These are phyloP conservation scores for Tribolium madens DNA, from an alignment of 1,140 invertebrate species.

Conservation along the genomic window DNA sequence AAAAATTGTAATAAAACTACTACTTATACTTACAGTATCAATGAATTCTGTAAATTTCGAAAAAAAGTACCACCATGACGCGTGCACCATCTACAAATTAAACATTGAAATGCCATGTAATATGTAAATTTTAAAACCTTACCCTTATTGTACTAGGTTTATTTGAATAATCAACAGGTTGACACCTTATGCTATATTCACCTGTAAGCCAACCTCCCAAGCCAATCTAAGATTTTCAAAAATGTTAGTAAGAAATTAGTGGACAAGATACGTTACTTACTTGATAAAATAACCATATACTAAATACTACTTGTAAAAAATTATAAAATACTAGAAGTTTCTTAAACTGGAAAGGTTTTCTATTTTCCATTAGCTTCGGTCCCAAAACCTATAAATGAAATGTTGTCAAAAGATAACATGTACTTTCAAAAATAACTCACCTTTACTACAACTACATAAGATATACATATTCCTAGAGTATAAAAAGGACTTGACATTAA, in stretches of 20 bases:
- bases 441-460: slow-evolving; percentile 83
- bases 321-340: slow-evolving; percentile 78
- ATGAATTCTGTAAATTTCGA: slow-evolving; percentile 97
- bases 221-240: slow-evolving; percentile 81
- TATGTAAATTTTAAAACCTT: slow-evolving; percentile 61
- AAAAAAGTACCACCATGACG: slow-evolving; percentile 97
- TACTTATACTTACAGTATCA: slow-evolving; percentile 87
- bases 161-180: slow-evolving; percentile 94
- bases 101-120: background rate
- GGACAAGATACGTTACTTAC: slow-evolving; percentile 51
- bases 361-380: slow-evolving; percentile 77
- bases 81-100: slow-evolving; percentile 72
- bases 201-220: slow-evolving; percentile 88
- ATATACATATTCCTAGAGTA: slow-evolving; percentile 81
- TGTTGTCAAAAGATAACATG: background rate
- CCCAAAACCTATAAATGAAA: slow-evolving; percentile 75
- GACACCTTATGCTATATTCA: slow-evolving; percentile 93
- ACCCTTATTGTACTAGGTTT: slow-evolving; percentile 91
- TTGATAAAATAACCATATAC: slow-evolving; percentile 61
- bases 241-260: slow-evolving; percentile 3
- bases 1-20: background rate
- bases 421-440: slow-evolving; percentile 64
- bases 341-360: slow-evolving; percentile 75
- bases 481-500: slow-evolving; percentile 87
- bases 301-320: slow-evolving; percentile 74